Evolutionary conservation across 2,797 vertebrate species (phyloP), one percentile per base, ranked within the genome.

Genomic region (Clarias platycephalus): DNA sequence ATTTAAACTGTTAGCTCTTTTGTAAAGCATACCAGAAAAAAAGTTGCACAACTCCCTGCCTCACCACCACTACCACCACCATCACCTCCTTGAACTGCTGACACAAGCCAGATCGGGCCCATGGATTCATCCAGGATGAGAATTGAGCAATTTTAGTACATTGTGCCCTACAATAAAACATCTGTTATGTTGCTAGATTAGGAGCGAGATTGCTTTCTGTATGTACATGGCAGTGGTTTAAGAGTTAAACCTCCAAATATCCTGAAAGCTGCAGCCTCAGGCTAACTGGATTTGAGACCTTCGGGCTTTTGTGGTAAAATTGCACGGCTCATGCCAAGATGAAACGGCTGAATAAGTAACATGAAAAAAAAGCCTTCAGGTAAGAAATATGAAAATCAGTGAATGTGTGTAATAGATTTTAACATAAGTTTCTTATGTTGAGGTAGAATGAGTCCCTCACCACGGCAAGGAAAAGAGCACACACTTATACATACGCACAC

Each of bases 271-370:
- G 90, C 85, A 84, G 88, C 93, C 91, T 94, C 95, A 86, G 89
- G 92, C 91, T 93, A 93, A 92, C 90, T 85, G 64, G 91, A 89
- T 94, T 91, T 90, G 92, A 90, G 92, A 91, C 88, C 91, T 88
- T 93, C 93, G 87, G 91, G 92, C 93, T 92, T 92, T 91, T 92
- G 87, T 26, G 34, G 90, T 88, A 83, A 94, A 92, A 91, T 90
- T 87, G 90, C 90, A 92, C 95, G 90, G 93, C 87, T 89, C 90
- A 89, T 92, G 94, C 88, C 89, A 92, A 95, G 94, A 96, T 96
- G 94, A 96, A 96, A 94, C 94, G 90, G 91, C 90, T 94, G 93
- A 93, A 95, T 95, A 93, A 95, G 89, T 95, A 93, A 94, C 92
- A 80, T 18, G 34, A 70, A 70, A n/a, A 49, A 40, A 9, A 74